phyloP scores from a whole-genome alignment of 2,888 invertebrate species.

The Acanthosepion esculentum region DNA sequence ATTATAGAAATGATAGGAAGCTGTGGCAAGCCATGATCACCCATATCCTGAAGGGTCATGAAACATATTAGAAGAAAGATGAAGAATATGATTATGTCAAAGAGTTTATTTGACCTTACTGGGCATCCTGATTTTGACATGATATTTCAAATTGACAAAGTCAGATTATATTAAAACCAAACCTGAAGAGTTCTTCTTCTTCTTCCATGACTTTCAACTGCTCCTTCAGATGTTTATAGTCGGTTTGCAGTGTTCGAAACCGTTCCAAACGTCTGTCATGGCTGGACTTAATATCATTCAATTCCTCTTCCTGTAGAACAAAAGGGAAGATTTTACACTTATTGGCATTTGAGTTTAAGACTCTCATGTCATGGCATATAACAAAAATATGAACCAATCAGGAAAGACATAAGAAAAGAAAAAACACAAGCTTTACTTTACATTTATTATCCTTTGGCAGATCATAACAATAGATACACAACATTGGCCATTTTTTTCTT shows the following conservation, averaged over 20 bases:
- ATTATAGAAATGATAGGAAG: too few relatives aligned
- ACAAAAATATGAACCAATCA: background rate
- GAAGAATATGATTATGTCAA: too few relatives aligned
- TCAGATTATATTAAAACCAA: background rate
- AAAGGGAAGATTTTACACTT: background rate
- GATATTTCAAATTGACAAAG: background rate
- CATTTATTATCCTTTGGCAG: too few relatives aligned
- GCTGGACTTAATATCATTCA: constrained; percentile 68
- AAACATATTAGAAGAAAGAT: too few relatives aligned
- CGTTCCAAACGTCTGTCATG: constrained; percentile 70
- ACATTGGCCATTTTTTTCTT: too few relatives aligned
- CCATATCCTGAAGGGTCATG: too few relatives aligned
- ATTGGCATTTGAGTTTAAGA: background rate
- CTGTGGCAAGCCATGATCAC: too few relatives aligned
- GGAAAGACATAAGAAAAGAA: too few relatives aligned
- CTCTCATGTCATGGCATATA: background rate
- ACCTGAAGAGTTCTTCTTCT: constrained; percentile 61
- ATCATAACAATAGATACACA: too few relatives aligned
- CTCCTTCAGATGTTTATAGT: constrained; percentile 70
- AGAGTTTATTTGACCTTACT: too few relatives aligned
- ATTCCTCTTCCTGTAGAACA: constrained; percentile 63
- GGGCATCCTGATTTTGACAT: too few relatives aligned
- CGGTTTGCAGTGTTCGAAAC: constrained; percentile 66
- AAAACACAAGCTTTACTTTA: too few relatives aligned
- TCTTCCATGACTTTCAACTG: constrained; percentile 70